These are phyloP conservation scores for Calameuta filiformis DNA, from an alignment of 2,888 invertebrate genomes.

Conservation along the genomic window DNA sequence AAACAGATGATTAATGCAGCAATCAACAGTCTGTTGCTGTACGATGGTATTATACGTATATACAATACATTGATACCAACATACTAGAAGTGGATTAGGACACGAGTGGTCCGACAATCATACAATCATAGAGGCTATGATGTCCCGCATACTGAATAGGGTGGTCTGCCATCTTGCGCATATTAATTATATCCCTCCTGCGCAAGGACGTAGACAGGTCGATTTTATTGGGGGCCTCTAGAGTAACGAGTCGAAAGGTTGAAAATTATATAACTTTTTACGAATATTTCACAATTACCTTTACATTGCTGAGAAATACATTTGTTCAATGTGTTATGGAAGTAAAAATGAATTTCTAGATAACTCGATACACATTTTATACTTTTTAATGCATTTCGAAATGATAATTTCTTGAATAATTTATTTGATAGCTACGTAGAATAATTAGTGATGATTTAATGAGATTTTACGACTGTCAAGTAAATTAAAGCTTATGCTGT, in stretches of 20 bases:
- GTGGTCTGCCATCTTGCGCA: constrained; percentile 43
- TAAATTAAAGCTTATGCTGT: background rate
- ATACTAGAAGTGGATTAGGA: constrained; percentile 33
- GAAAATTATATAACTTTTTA: background rate
- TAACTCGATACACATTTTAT: background rate
- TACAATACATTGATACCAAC: background rate
- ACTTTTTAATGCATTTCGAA: background rate
- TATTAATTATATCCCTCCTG: constrained; percentile 48
- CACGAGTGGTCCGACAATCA: constrained; percentile 52
- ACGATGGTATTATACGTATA: background rate
- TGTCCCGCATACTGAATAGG: constrained; percentile 56
- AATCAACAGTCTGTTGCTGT: constrained; percentile 15
- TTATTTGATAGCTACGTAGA: background rate
- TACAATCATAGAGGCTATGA: constrained; percentile 51
- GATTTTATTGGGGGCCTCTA: background rate
- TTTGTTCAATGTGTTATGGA: background rate
- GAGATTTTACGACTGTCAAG: background rate
- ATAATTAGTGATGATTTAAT: background rate
- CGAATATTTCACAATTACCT: background rate
- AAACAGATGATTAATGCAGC: constrained; percentile 5
- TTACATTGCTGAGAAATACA: too few relatives aligned
- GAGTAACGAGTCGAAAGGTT: background rate
- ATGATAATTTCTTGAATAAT: background rate
- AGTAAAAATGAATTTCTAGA: background rate
- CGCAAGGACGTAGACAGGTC: background rate